Evolutionary conservation across 2,113 vertebrate genomes (phyloP), one percentile per base, ranked within the genome.

Genomic region (Pluvialis apricaria): DNA sequence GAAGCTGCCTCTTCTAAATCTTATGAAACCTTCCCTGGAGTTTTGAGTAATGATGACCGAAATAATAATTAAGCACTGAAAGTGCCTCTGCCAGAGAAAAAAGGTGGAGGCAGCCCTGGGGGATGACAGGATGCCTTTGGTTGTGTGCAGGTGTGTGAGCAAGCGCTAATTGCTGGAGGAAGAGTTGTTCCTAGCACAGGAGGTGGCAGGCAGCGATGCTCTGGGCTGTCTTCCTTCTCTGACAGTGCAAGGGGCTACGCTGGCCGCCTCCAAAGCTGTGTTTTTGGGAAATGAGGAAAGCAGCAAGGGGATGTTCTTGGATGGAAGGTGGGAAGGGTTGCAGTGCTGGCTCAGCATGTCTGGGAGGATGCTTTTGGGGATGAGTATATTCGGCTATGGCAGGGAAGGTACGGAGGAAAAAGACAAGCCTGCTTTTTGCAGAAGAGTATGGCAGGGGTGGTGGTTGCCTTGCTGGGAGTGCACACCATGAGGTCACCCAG

Each of bases 241-340:
- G 82, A 20, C 10, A 3, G 15, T 1, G 5, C 5, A 1, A 29
- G 54, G 25, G 26, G 21, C 8, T 18, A 1, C 5, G n/a, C 51
- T 5, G 3, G 40, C 25, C 5, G 1, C 51, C 28, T 66, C 55
- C 24, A 20, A n/a, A 84, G 29, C 19, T 0, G 0, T 12, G 11
- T 47, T 34, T 42, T 8, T 28, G 4, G 28, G 38, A 78, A 79
- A 40, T 15, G 8, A 77, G 73, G 10, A 32, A 77, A 72, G 21
- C 28, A 54, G 26, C 0, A 0, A 76, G n/a, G 29, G 28, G 9
- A 22, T 69, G 34, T 21, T 58, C 29, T 42, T 15, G 15, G 47
- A 24, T 68, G 69, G 36, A 62, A 47, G 7, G 22, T 28, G 42
- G 47, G 31, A 36, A 72, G 44, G 25, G 13, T 10, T 70, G 47